Conservation (phyloP, 2,797 vertebrate species). For the Echiichthys vipera region DNA sequence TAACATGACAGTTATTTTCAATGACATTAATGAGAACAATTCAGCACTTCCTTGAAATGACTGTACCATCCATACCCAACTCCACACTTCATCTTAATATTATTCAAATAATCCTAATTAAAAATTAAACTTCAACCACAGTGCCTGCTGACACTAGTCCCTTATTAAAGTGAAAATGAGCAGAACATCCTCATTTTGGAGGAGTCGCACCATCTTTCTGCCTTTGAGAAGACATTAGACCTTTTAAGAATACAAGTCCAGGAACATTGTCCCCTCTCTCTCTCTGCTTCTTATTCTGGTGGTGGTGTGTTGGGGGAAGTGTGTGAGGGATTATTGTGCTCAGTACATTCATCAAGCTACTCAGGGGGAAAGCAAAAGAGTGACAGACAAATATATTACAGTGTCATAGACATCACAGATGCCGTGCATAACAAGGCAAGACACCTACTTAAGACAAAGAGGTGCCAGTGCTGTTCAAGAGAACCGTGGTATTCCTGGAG, state of each 20-base stretch:
- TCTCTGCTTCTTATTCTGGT: conserved; percentile 31
- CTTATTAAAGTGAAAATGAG: not conserved
- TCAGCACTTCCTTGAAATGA: not conserved
- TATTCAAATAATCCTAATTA: not conserved
- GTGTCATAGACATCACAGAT: conserved; percentile 50
- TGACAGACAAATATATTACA: conserved; percentile 78
- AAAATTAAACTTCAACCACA: not conserved
- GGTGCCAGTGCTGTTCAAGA: not conserved
- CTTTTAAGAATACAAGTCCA: not conserved
- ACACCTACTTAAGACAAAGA: conserved; percentile 37
- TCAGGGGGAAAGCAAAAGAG: conserved; percentile 63
- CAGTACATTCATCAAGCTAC: conserved; percentile 76
- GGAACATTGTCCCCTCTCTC: not conserved
- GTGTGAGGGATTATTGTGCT: conserved; percentile 54
- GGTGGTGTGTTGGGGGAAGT: conserved; percentile 20
- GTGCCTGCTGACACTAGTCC: not conserved
- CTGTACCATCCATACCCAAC: too few relatives aligned
- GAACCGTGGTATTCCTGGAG: not conserved
- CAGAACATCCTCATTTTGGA: not conserved
- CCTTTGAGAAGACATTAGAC: not conserved
- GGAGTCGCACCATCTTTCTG: not conserved
- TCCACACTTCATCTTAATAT: too few relatives aligned
- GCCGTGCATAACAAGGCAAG: conserved; percentile 43
- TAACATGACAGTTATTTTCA: too few relatives aligned
- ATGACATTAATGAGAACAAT: too few relatives aligned